Conservation (phyloP, 2,888 invertebrate species). For the Agapostemon virescens region DNA sequence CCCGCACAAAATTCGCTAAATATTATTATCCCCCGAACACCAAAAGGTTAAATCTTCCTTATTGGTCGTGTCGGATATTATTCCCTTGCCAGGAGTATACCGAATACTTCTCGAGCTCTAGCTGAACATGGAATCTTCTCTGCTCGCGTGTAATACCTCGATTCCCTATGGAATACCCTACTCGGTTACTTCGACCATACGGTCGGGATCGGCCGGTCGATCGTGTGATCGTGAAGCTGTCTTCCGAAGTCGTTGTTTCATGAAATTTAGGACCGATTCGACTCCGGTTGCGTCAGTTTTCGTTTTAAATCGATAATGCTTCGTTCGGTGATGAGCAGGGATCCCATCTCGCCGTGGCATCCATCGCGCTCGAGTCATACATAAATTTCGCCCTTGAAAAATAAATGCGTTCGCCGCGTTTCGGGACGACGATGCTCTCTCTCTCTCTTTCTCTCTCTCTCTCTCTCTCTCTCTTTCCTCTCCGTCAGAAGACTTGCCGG, state of each 20-base stretch:
- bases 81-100: background rate
- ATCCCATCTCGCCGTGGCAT: constrained; percentile 56
- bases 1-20: background rate
- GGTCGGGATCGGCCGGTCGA: constrained; percentile 2
- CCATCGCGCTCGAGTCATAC: constrained; percentile 64
- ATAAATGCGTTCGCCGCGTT: constrained; percentile 59
- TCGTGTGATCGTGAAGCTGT: constrained; percentile 24
- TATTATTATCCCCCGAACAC: background rate
- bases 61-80: background rate
- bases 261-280: constrained; percentile 59
- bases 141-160: background rate
- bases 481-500: no score
- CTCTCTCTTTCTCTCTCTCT: no score
- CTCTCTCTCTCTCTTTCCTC: no score
- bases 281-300: constrained; percentile 45
- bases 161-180: background rate
- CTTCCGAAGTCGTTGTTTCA: constrained; percentile 34
- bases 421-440: constrained; percentile 4
- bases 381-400: constrained; percentile 68
- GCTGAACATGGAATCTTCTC: background rate
- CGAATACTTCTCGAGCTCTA: background rate
- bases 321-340: constrained; percentile 55
- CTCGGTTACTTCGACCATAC: background rate
- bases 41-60: background rate
- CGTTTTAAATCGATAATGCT: constrained; percentile 61